Evolutionary conservation across 2,797 vertebrate species (phyloP), one percentile per base, ranked within the genome.

Genomic region (Atherinosoma microstoma): DNA sequence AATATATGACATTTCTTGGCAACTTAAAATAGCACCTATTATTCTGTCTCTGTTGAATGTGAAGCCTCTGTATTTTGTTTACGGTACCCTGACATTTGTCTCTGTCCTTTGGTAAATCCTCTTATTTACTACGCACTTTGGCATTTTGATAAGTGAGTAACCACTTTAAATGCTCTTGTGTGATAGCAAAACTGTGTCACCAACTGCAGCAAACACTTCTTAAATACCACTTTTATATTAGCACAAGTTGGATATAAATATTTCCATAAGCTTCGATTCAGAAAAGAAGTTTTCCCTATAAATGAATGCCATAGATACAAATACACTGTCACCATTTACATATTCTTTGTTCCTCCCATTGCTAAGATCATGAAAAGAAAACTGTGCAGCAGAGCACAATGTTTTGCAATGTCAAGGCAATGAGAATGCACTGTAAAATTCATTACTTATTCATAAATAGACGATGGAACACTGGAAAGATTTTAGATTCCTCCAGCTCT

Each of bases 401-500:
- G 85, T 82, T 90, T 89, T 67, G 79, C 85, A 70, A 76, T 76
- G 88, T 89, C 90, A 89, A 84, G 75, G 66, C 86, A 77, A 92
- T 91, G 89, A 84, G 91, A 90, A 83, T 87, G 86, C 78, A 80
- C 84, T 80, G 84, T 89, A 85, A 91, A 83, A 86, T 35, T 11
- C 68, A 90, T 94, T 68, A 75, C 89, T 91, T 90, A 94, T 94
- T 92, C 57, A 94, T 84, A 64, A 82, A 84, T 45, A 82, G 83
- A 77, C 80, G 85, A 80, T 79, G 65, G 87, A 93, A 94, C 93
- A 94, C 29, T 89, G 87, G 90, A 94, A 93, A 76, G 84, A 92
- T 94, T 93, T 93, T 93, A 91, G 84, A 85, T 89, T 89, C 75
- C 79, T 83, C 69, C 54, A 42, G 65, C 84, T 76, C 81, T 85